Evolutionary conservation across 2,113 vertebrate genomes (phyloP), one percentile per base, ranked within the genome.

Genomic region (Rafetus swinhoei): DNA sequence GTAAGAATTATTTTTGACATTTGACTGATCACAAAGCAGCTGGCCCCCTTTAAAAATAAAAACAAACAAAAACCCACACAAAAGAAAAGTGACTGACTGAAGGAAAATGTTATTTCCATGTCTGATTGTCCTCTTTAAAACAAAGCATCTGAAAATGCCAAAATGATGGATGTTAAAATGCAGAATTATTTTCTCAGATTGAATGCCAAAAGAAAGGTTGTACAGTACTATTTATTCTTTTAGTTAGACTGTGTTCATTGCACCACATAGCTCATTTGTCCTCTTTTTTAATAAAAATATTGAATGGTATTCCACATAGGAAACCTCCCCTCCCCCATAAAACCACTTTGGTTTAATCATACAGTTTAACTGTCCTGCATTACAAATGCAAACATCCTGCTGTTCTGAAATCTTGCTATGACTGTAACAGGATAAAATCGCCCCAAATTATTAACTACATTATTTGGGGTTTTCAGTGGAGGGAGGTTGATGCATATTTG

Each of bases 1-100:
- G 94, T 94, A 96, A 97, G 96, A 96, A 97, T 97, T 86, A 27
- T 35, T 94, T 86, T 96, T 97, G 97, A 97, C 97, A 98, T 98
- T 98, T 98, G 3, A 12, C 90, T 96, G 93, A 97, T 97, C 95
- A 95, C 90, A 96, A 97, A 93, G 95, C 97, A 98, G 95, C 97
- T 98, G 97, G 93, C 88, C 97, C 96, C 88, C 85, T 96, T 88
- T 91, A 91, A 97, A 97, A 96, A 96, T 96, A 97, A n/a, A 79
- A 60, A 24, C 21, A n/a, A 50, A 29, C 27, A n/a, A 21, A 92
- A 82, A 4, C 88, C 89, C 50, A 62, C 91, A 97, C 93, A 95
- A 96, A 60, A 95, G 96, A 97, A 96, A 96, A 96, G 90, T 79
- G 94, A 87, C 54, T 86, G 89, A 62, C 96, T 97, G 60, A 93